Percentiles rank a stretch among this genome's conserved stretches.
phyloP scores from a whole-genome alignment of 2,113 vertebrate genomes.

The Phylloscopus whistleri region DNA sequence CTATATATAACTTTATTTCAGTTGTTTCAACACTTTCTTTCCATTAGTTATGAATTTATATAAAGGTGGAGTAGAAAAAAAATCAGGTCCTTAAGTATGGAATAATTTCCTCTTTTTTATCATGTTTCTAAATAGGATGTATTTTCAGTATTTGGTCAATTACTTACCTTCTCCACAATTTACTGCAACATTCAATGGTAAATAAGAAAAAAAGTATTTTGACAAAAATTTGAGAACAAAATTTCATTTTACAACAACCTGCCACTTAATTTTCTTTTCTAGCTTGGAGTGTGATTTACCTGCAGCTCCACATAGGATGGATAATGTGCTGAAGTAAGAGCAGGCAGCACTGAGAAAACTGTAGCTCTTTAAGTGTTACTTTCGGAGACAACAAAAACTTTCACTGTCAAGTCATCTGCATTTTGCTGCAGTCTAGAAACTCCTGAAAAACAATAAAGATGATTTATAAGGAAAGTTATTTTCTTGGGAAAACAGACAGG shows the following conservation, averaged over 20 bases:
- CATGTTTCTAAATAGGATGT: background rate
- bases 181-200: background rate
- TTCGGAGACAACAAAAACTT: background rate
- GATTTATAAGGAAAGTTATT: background rate
- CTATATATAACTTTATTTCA: background rate
- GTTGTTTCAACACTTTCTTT: background rate
- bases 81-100: background rate
- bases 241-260: background rate
- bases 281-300: background rate
- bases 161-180: background rate
- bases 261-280: background rate
- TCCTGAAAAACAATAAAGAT: background rate
- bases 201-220: background rate
- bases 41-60: background rate
- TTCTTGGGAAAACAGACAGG: background rate
- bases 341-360: fast-evolving
- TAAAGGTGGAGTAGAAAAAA: background rate
- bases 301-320: background rate
- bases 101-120: background rate
- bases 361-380: background rate
- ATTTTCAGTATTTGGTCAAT: background rate
- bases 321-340: background rate
- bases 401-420: background rate
- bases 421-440: background rate
- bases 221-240: background rate